These are phyloP conservation scores for Pantala flavescens DNA, from an alignment of 1,140 invertebrate genomes.

Conservation along the genomic window DNA sequence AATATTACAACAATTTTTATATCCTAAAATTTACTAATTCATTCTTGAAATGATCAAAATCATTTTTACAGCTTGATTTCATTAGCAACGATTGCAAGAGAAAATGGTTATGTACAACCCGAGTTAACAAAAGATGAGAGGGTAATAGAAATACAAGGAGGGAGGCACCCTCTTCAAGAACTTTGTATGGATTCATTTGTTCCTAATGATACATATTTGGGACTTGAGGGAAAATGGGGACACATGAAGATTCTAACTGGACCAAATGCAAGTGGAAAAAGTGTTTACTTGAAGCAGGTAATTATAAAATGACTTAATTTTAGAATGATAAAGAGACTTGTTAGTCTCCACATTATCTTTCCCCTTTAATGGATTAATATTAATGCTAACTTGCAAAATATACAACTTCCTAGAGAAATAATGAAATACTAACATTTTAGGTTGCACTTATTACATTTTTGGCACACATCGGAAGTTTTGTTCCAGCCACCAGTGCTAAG, in stretches of 20 bases:
- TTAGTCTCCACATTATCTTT: too few species aligned
- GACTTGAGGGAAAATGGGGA: constrained; percentile 34
- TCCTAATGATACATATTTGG: constrained; percentile 56
- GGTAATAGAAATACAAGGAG: constrained; percentile 55
- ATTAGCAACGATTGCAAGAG: constrained; percentile 55
- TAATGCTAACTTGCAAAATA: constrained; percentile 7
- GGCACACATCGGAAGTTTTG: constrained; percentile 79
- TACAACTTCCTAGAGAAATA: background rate
- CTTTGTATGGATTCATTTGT: constrained; percentile 54
- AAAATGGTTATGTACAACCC: constrained; percentile 61
- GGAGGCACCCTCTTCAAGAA: constrained; percentile 70
- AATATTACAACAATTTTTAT: too few species aligned
- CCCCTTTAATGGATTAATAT: too few species aligned
- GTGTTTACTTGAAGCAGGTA: constrained; percentile 78
- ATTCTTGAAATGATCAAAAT: too few species aligned
- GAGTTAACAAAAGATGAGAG: constrained; percentile 42
- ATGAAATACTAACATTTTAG: constrained; percentile 32
- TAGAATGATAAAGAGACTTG: constrained; percentile 11
- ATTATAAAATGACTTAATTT: constrained; percentile 6
- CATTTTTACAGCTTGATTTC: constrained; percentile 53
- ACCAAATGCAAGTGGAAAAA: constrained; percentile 87
- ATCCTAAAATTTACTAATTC: too few species aligned
- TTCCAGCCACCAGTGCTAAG: constrained; percentile 64
- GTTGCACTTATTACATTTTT: constrained; percentile 65
- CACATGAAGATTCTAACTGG: constrained; percentile 73